Base-by-base conservation (phyloP, 2,888 invertebrate species). In the Drosophila testacea region DNA sequence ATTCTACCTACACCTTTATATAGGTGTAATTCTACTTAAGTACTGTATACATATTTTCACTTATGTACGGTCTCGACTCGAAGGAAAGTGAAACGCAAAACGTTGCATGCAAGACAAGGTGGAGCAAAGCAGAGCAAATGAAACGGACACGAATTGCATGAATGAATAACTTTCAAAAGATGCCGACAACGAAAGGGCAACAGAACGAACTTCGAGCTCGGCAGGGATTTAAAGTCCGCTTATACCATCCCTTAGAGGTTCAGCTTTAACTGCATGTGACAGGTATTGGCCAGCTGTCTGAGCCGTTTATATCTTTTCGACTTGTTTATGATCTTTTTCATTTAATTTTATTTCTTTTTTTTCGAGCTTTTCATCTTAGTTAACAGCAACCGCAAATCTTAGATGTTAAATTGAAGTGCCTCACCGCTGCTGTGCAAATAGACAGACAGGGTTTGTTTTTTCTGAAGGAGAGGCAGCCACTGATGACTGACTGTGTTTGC, bases 81-180 rank as follows among this genome's bases (percentile, higher is more conserved):
- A 50, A 73, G 41, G 69, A 69, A 69, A 77, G 62, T 68, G 74
- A 77, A 73, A 69, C 78, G 66, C 66, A 79, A 71, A 75, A 69
- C 68, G 75, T 79, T 71, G 79, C 76, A 79, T 79, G 76, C 55
- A 67, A 77, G 62, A 66, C 72, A 77, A 76, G 73, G 69, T 68
- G 64, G 61, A 76, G 73, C 27, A 34, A 38, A n/a, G 9, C 32
- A 34, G 38, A 39, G 61, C 55, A 79, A 79, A 73, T 62, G 61
- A 77, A 70, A 76, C 57, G 68, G 60, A 67, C 67, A 65, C 64
- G 62, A 63, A 76, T 71, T 80, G 73, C 77, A 79, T 80, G 77
- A 79, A 76, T 79, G 72, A 77, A 73, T 67, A 73, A 69, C 66
- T 68, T 64, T 63, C 64, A 64, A 76, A 76, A 69, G 59, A 65